Evolutionary conservation across 2,797 vertebrate species (phyloP).

Genomic region (Eulemur rubriventer): DNA sequence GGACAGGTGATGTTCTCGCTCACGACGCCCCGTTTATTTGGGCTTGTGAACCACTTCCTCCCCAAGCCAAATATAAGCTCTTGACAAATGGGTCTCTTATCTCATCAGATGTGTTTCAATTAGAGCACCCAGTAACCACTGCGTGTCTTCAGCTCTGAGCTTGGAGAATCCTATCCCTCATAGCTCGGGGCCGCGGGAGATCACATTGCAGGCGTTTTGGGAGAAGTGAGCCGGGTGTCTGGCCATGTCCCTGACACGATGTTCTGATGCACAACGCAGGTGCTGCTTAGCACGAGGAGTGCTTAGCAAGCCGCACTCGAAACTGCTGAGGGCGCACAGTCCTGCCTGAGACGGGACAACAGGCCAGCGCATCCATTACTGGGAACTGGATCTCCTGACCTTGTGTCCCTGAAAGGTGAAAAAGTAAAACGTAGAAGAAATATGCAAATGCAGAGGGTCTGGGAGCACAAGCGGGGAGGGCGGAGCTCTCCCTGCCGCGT

Average conservation of each 20-base stretch:
- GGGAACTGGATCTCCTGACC: constrained; percentile 46
- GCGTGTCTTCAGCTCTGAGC: accelerated
- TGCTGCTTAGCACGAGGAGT: neutral
- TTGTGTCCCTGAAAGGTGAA: constrained; percentile 26
- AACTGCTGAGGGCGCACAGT: neutral
- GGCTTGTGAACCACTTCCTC: neutral
- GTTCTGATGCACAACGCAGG: neutral
- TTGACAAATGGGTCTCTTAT: neutral
- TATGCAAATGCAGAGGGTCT: neutral
- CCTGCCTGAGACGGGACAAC: neutral
- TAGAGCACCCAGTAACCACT: accelerated
- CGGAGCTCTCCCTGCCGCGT: accelerated
- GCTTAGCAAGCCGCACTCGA: neutral
- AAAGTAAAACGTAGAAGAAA: neutral
- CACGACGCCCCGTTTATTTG: neutral
- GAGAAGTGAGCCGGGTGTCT: neutral
- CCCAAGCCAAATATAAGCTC: neutral
- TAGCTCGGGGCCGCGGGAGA: accelerated
- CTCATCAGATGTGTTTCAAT: neutral
- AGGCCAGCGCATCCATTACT: constrained; percentile 10
- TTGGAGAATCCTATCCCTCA: neutral
- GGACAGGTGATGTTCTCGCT: neutral
- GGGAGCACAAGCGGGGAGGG: neutral
- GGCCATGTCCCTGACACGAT: neutral
- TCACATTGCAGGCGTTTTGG: accelerated